Evolutionary conservation across 1,140 invertebrate genomes (phyloP).

Genomic region (Lanistes nyassanus): DNA sequence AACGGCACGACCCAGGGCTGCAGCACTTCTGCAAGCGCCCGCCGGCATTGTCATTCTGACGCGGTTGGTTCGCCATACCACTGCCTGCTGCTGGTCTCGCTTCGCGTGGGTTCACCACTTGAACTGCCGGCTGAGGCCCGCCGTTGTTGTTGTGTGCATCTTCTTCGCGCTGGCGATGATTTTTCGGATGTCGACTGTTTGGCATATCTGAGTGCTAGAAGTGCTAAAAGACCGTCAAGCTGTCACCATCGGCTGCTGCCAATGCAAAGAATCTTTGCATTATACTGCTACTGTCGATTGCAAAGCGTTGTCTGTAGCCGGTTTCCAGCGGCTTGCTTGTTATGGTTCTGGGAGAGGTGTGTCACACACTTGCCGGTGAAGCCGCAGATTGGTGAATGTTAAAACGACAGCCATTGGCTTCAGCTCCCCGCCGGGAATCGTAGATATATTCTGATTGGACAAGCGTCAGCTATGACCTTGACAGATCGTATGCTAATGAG

Average conservation of each 20-base stretch:
- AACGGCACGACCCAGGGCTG: constrained; percentile 48
- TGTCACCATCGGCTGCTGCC: background rate
- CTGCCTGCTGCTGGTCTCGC: background rate
- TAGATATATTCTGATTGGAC: constrained; percentile 29
- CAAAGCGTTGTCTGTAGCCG: constrained; percentile 3
- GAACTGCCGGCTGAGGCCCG: constrained; percentile 7
- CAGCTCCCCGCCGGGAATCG: background rate
- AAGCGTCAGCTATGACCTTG: constrained; percentile 26
- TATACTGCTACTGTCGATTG: background rate
- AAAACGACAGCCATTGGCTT: constrained; percentile 7
- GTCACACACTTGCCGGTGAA: background rate
- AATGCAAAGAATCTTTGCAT: background rate
- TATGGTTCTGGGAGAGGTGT: constrained; percentile 25
- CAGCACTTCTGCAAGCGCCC: constrained; percentile 48
- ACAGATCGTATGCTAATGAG: constrained; percentile 14
- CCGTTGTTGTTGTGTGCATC: constrained; percentile 52
- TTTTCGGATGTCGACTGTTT: constrained; percentile 52
- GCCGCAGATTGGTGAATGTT: background rate
- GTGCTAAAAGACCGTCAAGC: background rate
- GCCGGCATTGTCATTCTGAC: constrained; percentile 35
- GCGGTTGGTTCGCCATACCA: constrained; percentile 22
- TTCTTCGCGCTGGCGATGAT: constrained; percentile 44
- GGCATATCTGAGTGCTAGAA: constrained; percentile 43
- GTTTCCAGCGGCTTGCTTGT: constrained; percentile 16
- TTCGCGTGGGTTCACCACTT: background rate